phyloP scores from a whole-genome alignment of 2,888 invertebrate genomes.

The Cerastis leucographa region DNA sequence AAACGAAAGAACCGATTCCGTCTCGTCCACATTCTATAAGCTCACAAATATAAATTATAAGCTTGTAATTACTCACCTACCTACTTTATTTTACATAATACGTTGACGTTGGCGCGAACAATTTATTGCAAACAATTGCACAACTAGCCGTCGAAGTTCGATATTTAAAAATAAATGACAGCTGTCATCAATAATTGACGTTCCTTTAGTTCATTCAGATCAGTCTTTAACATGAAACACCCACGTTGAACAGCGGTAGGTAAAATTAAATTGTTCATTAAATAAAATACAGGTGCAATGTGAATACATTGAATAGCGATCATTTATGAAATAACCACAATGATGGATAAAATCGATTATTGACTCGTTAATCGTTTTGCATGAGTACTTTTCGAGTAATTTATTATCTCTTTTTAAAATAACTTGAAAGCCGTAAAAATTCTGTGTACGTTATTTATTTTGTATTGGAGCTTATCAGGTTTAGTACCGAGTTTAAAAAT shows the following conservation, averaged over 20 bases:
- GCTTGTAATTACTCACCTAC: neutral
- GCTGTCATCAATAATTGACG: slow-evolving; percentile 42
- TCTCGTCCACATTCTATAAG: neutral
- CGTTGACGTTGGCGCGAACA: neutral
- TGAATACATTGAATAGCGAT: slow-evolving; percentile 26
- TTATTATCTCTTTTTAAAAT: slow-evolving; percentile 20
- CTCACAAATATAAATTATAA: neutral
- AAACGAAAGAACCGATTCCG: neutral
- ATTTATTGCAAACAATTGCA: slow-evolving; percentile 11
- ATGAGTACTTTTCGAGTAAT: slow-evolving; percentile 17
- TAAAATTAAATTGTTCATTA: slow-evolving; percentile 25
- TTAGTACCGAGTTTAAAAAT: neutral
- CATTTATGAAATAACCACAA: slow-evolving; percentile 25
- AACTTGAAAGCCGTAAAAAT: slow-evolving; percentile 26
- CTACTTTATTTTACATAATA: too few relatives aligned
- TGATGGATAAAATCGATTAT: slow-evolving; percentile 41
- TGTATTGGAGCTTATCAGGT: slow-evolving; percentile 17
- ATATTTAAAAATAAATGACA: slow-evolving; percentile 30
- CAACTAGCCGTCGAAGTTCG: neutral
- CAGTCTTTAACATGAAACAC: slow-evolving; percentile 30
- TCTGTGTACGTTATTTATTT: neutral
- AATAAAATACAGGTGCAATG: slow-evolving; percentile 48
- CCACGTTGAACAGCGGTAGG: slow-evolving; percentile 52
- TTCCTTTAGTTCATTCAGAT: slow-evolving; percentile 15
- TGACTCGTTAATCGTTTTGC: slow-evolving; percentile 36